Percentiles rank a stretch among this genome's conserved stretches.
Evolutionary conservation across 1,140 invertebrate species (phyloP).

Genomic region (Drosophila setifemur): DNA sequence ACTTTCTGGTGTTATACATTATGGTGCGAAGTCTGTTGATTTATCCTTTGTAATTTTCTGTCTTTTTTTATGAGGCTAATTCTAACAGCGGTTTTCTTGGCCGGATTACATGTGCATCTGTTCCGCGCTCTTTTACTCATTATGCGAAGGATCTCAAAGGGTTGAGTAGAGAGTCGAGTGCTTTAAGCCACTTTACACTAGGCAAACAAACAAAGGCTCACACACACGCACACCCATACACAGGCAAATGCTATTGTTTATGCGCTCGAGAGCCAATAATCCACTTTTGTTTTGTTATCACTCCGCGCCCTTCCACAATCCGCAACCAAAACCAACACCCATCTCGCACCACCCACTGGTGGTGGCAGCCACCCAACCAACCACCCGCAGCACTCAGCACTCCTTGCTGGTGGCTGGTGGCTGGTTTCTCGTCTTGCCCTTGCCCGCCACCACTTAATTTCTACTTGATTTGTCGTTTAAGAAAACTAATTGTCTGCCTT

Average conservation of each 20-base stretch:
- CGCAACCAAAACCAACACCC: slow-evolving; percentile 9
- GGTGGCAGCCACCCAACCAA: background rate
- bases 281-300: slow-evolving; percentile 80
- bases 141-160: slow-evolving; percentile 12
- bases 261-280: slow-evolving; percentile 76
- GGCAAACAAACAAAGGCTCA: slow-evolving; percentile 37
- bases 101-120: slow-evolving; percentile 8
- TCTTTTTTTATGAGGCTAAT: background rate
- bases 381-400: slow-evolving; percentile 15
- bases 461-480: slow-evolving; percentile 82
- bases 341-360: background rate
- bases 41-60: too few relatives aligned
- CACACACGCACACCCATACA: background rate
- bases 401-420: slow-evolving; percentile 39
- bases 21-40: background rate
- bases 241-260: slow-evolving; percentile 55
- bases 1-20: slow-evolving; percentile 37
- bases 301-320: slow-evolving; percentile 31
- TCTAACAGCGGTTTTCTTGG: slow-evolving; percentile 14
- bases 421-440: slow-evolving; percentile 23
- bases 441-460: slow-evolving; percentile 76
- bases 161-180: slow-evolving; percentile 5
- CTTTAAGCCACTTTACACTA: slow-evolving; percentile 34
- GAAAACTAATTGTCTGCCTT: slow-evolving; percentile 82
- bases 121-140: slow-evolving; percentile 9